Evolutionary conservation across 2,113 vertebrate species (phyloP).

Genomic region (Gnathonemus echidnorhynchus): DNA sequence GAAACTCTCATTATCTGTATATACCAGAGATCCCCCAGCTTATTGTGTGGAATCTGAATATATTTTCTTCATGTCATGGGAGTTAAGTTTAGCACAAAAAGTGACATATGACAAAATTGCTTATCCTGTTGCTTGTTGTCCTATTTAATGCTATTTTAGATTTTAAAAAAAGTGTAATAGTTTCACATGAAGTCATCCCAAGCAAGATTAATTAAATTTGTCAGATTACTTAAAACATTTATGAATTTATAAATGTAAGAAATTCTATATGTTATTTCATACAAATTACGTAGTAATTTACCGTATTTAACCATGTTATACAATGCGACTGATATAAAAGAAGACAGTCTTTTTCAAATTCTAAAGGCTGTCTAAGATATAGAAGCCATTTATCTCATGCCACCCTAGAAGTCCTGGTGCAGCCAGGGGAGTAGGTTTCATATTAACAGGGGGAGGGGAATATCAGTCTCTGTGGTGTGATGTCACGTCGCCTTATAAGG

Average conservation of each 20-base stretch:
- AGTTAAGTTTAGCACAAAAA: background rate
- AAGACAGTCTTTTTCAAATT: background rate
- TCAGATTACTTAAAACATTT: background rate
- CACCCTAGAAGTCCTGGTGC: background rate
- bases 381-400: background rate
- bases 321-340: background rate
- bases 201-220: background rate
- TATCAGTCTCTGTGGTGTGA: no score
- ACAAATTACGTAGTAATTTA: no score
- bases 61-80: background rate
- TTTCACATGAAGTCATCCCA: background rate
- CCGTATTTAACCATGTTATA: no score
- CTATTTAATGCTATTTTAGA: background rate
- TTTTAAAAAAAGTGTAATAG: background rate
- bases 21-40: background rate
- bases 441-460: no score
- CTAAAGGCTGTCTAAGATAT: background rate
- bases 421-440: background rate
- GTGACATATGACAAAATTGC: background rate
- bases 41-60: background rate
- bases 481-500: no score
- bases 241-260: background rate
- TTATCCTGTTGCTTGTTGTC: background rate
- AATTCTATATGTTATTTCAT: background rate
- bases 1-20: background rate